Conservation (phyloP, 92 coral and sea anemone species). For the Umimayanthus chanpuru region DNA sequence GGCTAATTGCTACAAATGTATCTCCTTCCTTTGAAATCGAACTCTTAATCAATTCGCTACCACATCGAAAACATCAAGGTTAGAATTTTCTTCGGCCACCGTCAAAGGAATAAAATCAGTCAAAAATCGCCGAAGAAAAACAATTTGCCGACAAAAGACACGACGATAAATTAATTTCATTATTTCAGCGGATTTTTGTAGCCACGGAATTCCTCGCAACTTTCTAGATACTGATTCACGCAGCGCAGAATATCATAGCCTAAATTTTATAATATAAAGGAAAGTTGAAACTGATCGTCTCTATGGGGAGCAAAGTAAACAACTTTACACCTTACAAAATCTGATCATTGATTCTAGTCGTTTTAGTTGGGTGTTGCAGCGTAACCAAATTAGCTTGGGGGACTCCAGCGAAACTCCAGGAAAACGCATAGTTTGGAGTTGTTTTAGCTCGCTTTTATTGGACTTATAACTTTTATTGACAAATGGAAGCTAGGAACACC, state of each 20-base stretch:
- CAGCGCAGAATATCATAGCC: slow-evolving; percentile 18
- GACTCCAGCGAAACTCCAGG: slow-evolving; percentile 7
- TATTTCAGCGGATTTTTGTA: not conserved
- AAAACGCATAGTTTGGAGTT: not conserved
- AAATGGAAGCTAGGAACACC: slow-evolving; percentile 21
- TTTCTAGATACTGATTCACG: not conserved
- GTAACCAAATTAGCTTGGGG: not conserved
- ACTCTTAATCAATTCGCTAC: slow-evolving; percentile 7
- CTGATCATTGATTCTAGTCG: not conserved
- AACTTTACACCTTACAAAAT: slow-evolving; percentile 7
- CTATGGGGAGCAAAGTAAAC: slow-evolving; percentile 14
- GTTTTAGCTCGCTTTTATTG: slow-evolving; percentile 7
- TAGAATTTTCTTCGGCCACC: not conserved
- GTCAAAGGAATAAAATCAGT: not conserved
- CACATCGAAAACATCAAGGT: not conserved
- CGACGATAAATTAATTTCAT: not conserved
- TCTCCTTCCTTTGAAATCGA: slow-evolving; percentile 23
- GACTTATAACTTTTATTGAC: slow-evolving; percentile 37
- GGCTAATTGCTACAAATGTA: slow-evolving; percentile 41
- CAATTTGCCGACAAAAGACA: slow-evolving; percentile 1
- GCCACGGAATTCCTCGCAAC: slow-evolving; percentile 7
- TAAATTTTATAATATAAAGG: slow-evolving; percentile 17
- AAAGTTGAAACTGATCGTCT: not conserved
- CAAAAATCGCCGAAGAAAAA: not conserved
- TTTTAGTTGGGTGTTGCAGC: not conserved